Percentiles rank a stretch among this genome's conserved stretches.
Conservation (phyloP, 2,113 vertebrate species). For the Ginglymostoma cirratum region DNA sequence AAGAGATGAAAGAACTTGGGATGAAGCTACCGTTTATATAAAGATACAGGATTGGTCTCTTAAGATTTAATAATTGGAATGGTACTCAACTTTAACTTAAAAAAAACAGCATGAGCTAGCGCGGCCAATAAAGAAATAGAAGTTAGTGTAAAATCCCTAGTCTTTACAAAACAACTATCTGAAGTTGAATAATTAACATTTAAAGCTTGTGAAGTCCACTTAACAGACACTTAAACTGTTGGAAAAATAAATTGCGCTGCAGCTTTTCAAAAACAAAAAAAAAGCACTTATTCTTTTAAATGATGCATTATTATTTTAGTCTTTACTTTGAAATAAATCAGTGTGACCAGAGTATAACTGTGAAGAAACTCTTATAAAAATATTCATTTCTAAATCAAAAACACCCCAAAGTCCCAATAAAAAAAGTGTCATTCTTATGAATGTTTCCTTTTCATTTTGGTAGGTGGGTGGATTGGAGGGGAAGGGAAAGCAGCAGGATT, state of each 20-base stretch:
- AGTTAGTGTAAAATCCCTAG: constrained; percentile 17
- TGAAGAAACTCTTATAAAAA: neutral
- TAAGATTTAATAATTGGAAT: constrained; percentile 86
- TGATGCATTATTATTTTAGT: neutral
- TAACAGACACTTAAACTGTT: neutral
- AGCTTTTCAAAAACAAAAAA: neutral
- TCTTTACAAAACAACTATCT: neutral
- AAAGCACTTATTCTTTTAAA: neutral
- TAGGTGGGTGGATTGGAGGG: neutral
- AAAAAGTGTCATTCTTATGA: neutral
- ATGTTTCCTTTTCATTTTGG: constrained; percentile 18
- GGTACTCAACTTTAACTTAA: constrained; percentile 70
- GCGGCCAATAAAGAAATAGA: neutral
- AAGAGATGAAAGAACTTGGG: constrained; percentile 85
- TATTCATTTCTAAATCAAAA: neutral
- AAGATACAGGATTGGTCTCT: constrained; percentile 91
- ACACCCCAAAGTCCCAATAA: neutral
- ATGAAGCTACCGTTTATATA: constrained; percentile 90
- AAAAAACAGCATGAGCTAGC: neutral
- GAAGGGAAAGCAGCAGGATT: neutral
- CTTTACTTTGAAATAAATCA: neutral
- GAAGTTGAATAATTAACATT: neutral
- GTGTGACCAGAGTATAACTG: neutral
- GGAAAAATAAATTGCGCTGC: neutral
- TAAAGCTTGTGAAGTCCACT: neutral